A percentile compares a stretch with the other conserved stretches of the same genome.
Conservation (phyloP, 2,113 vertebrate genomes). For the Rhinopomastus cyanomelas region DNA sequence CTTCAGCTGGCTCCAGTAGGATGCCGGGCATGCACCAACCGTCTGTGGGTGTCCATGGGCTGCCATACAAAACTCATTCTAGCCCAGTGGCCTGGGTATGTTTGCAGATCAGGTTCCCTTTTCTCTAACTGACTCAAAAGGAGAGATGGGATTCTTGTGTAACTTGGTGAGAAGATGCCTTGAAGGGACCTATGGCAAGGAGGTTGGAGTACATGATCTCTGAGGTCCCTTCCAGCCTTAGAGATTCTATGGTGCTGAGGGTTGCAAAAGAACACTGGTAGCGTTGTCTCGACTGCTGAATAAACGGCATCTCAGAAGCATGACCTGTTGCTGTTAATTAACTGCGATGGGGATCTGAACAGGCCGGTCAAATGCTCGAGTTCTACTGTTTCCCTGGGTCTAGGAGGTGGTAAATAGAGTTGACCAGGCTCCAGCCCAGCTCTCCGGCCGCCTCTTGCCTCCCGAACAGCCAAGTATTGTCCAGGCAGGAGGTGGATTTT, state of each 20-base stretch:
- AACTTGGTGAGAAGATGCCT: neutral
- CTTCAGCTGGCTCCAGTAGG: neutral
- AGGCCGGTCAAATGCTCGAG: neutral
- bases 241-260: neutral
- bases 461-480: neutral
- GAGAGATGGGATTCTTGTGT: fast-evolving
- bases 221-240: too few species aligned
- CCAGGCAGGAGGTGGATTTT: slow-evolving; percentile 52
- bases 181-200: too few species aligned
- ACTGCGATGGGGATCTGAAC: neutral
- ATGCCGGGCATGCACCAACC: neutral
- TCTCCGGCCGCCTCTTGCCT: neutral
- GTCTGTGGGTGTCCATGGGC: fast-evolving
- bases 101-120: neutral
- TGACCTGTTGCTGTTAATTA: slow-evolving; percentile 14
- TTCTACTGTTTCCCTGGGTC: neutral
- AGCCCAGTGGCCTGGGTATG: fast-evolving
- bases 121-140: neutral
- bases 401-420: neutral
- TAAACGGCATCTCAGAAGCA: neutral
- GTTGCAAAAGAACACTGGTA: neutral
- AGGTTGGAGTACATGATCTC: too few species aligned
- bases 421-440: slow-evolving; percentile 2
- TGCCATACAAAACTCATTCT: neutral
- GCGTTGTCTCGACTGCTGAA: neutral